Evolutionary conservation across 1,140 invertebrate genomes (phyloP), one percentile per base, ranked within the genome.

Genomic region (Drosophila auraria): DNA sequence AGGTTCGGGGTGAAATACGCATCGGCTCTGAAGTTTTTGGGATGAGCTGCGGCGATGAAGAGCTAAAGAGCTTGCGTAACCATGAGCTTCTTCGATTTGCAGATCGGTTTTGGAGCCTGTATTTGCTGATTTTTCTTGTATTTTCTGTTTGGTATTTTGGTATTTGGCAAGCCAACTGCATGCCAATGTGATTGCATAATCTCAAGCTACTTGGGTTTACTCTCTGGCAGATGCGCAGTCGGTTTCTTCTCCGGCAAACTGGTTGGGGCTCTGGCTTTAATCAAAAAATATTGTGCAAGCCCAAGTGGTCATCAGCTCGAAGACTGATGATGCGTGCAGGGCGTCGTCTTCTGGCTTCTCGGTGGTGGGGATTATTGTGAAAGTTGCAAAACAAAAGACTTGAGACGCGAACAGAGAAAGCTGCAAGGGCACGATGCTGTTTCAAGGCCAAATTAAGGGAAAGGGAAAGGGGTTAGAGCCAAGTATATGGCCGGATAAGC

Each of bases 101-200:
- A n/a, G 60, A 64, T 65, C 14, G 53, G 33, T 38, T 36, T 30
- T 30, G 27, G 33, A 49, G 49, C 56, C 30, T 36, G 51, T n/a
- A 36, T 36, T 36, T 11, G 3, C 33, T 36, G 33, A n/a, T 36
- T 36, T 36, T 36, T 36, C 2, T 27, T n/a, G 30, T 33, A 33
- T 17, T 42, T 47, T 53, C 58, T 54, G 45, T 36, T 25, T 57
- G 51, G 45, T 33, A 61, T 59, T 44, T 44, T 23, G 33, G 61
- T 62, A 58, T 78, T 77, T 82, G 73, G 79, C 72, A 78, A 62
- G 38, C 33, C 75, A 42, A 44, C 73, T 74, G 78, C 78, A 84
- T 84, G 62, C 82, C 82, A 70, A 82, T 73, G 64, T 54, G 72
- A 78, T 84, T 86, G 57, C 82, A 71, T 83, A 83, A 83, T 65